These are phyloP conservation scores for Sebastes minor DNA, from an alignment of 2,797 vertebrate species.

Conservation along the genomic window DNA sequence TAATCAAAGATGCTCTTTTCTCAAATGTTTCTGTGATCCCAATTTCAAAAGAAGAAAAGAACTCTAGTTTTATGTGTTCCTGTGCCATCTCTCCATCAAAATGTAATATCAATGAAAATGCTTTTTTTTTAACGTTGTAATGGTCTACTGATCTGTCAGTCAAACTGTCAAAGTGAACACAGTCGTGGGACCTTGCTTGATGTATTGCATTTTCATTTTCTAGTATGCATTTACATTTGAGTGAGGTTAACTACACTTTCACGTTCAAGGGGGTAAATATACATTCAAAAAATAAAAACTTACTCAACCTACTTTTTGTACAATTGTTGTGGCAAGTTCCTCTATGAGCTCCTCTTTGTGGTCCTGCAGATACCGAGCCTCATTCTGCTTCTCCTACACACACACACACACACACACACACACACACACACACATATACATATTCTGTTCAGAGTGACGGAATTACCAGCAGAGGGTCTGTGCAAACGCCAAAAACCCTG, in stretches of 20 bases:
- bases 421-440: neutral
- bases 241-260: neutral
- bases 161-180: neutral
- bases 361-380: slow-evolving; percentile 91
- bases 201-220: neutral
- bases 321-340: slow-evolving; percentile 92
- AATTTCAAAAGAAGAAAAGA: slow-evolving; percentile 3
- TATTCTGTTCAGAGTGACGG: slow-evolving; percentile 30
- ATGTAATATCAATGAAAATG: neutral
- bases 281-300: neutral
- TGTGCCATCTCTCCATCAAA: neutral
- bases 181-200: neutral
- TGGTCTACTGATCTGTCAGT: neutral
- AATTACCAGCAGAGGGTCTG: slow-evolving; percentile 37
- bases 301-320: slow-evolving; percentile 88
- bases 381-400: slow-evolving; percentile 92
- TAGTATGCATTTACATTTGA: neutral
- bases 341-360: slow-evolving; percentile 95
- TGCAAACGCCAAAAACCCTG: slow-evolving; percentile 26
- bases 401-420: slow-evolving; percentile 6
- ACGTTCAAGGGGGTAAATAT: neutral
- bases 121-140: neutral
- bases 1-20: slow-evolving; percentile 1
- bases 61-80: neutral
- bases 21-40: neutral